Evolutionary conservation across 2,797 vertebrate genomes (phyloP), one percentile per base, ranked within the genome.

Genomic region (Passerculus sandwichensis): DNA sequence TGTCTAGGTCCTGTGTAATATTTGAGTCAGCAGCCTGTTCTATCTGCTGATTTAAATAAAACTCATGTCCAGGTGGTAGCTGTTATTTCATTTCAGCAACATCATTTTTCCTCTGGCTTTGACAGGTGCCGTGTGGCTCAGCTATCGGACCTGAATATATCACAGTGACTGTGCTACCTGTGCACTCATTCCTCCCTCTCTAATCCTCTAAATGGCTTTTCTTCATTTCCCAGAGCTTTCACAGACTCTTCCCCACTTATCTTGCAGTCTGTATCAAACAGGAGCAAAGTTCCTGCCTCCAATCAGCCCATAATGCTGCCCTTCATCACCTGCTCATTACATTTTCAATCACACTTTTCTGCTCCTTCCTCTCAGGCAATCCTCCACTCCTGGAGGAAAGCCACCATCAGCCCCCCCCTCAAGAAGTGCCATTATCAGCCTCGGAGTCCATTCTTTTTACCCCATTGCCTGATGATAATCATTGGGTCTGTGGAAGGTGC

Each of bases 301-400:
- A 83, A 76, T 93, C 94, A 96, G 64, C 69, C 81, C 30, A 6
- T 80, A 80, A 83, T 57, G 29, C 59, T 88, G 69, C 34, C 81
- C 92, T 93, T 95, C 88, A 74, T 89, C 86, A 77, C 77, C 78
- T 85, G 69, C 64, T 91, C 67, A n/a, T 95, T 91, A 80, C 21
- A 10, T 67, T 91, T 94, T 83, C 86, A 95, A 32, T 92, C 78
- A 72, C 71, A 29, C 48, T 29, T 83, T 92, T 92, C 78, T 95
- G 34, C 61, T 94, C 34, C 53, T 79, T 89, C 85, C 64, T 95
- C 38, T 67, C 25, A 42, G 67, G 47, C 47, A 81, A 29, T 70
- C 17, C 54, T 36, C 65, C 29, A 15, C 40, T 48, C 45, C 29
- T 64, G 50, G 62, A 85, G 47, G 36, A 70, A 51, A 75, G 34